These are phyloP conservation scores for Taxidea taxus DNA, from an alignment of 2,113 vertebrate genomes.

Conservation along the genomic window DNA sequence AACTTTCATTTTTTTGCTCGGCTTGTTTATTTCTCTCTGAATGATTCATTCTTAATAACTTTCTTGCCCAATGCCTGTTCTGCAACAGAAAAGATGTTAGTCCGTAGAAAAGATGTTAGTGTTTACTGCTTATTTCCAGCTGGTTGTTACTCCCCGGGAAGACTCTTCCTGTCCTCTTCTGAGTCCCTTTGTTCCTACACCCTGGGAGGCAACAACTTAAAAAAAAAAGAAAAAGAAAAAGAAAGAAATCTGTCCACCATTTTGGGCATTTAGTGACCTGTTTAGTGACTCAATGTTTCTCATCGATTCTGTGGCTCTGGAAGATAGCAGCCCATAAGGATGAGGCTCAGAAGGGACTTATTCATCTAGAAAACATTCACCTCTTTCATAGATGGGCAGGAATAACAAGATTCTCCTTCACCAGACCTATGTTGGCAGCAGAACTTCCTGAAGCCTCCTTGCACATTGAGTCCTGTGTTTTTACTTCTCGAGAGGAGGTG, in stretches of 20 bases:
- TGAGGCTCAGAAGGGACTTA: neutral
- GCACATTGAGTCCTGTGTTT: neutral
- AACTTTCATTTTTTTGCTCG: neutral
- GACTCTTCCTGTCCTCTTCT: neutral
- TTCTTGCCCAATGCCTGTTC: neutral
- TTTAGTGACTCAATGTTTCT: constrained; percentile 10
- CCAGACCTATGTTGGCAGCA: neutral
- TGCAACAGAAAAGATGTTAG: constrained; percentile 1
- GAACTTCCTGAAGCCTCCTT: neutral
- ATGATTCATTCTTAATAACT: constrained; percentile 32
- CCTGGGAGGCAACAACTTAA: neutral
- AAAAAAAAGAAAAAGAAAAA: neutral
- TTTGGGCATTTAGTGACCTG: neutral
- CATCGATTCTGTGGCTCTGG: neutral
- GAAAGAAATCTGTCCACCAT: neutral
- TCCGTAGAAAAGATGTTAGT: neutral
- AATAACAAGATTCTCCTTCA: neutral
- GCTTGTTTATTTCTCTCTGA: constrained; percentile 52
- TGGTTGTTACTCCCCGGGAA: neutral
- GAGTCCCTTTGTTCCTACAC: constrained; percentile 23
- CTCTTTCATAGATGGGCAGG: neutral
- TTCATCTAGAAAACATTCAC: constrained; percentile 44
- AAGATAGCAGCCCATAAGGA: neutral
- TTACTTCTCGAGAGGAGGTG: neutral
- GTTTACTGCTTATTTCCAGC: neutral